Evolutionary conservation across 2,797 vertebrate genomes (phyloP).

Genomic region (Coreius guichenoti): DNA sequence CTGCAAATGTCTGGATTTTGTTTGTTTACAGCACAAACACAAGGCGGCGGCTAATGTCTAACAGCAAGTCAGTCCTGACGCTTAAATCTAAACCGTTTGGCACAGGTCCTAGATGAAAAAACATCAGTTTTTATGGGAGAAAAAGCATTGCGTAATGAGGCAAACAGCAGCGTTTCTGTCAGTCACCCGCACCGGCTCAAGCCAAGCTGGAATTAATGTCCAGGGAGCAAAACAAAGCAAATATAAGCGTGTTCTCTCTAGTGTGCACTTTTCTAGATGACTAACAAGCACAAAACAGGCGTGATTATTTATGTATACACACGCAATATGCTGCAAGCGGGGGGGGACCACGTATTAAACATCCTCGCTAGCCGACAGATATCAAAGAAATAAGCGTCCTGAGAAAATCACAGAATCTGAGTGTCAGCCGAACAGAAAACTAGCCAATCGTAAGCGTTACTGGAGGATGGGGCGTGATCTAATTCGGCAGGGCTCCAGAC

Average conservation of each 20-base stretch:
- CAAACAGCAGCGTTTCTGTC: not conserved
- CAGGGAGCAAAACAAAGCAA: constrained; percentile 7
- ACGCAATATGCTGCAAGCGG: not conserved
- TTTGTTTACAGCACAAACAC: not conserved
- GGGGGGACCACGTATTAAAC: not conserved
- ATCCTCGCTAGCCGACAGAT: not conserved
- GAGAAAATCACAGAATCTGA: not conserved
- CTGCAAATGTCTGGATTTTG: constrained; percentile 5
- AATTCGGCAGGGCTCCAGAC: too few species aligned
- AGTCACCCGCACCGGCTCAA: constrained; percentile 13
- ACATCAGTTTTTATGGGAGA: not conserved
- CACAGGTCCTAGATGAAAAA: constrained; percentile 8
- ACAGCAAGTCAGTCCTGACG: not conserved
- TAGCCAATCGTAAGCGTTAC: not conserved
- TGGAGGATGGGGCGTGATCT: not conserved
- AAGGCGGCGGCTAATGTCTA: not conserved
- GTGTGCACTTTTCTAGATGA: constrained; percentile 15
- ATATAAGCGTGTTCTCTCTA: not conserved
- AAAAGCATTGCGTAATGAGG: constrained; percentile 8
- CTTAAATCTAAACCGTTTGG: not conserved
- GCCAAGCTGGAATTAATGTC: constrained; percentile 36
- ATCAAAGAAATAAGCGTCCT: not conserved
- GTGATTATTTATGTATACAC: not conserved
- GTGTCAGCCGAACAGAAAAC: not conserved
- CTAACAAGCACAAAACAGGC: not conserved